Conservation (phyloP, 2,113 vertebrate species). For the Carassius carassius region DNA sequence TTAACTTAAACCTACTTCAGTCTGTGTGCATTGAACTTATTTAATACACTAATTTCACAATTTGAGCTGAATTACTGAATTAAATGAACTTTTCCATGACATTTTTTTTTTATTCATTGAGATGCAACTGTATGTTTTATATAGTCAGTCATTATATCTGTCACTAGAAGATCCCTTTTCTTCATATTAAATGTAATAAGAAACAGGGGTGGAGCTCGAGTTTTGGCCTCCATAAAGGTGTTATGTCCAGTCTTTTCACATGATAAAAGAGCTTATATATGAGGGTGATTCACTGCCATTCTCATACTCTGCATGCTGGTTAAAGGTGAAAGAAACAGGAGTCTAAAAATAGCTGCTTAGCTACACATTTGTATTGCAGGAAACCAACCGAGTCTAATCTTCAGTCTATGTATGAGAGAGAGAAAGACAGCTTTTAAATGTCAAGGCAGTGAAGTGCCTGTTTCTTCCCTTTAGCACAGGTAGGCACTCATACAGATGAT, state of each 20-base stretch:
- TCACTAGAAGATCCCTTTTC: not conserved
- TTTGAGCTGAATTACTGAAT: too few relatives aligned
- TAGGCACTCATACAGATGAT: not conserved
- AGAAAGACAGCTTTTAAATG: slow-evolving; percentile 59
- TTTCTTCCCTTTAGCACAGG: not conserved
- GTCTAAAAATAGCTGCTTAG: slow-evolving; percentile 43
- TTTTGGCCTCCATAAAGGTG: not conserved
- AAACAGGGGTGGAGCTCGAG: not conserved
- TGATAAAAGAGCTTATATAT: not conserved
- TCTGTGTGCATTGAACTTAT: too few relatives aligned
- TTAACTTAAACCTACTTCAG: too few relatives aligned
- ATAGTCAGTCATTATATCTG: not conserved
- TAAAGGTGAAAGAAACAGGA: not conserved
- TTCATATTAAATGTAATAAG: not conserved
- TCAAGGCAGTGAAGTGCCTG: slow-evolving; percentile 53
- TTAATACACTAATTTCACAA: too few relatives aligned
- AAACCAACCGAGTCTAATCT: slow-evolving; percentile 24
- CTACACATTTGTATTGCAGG: slow-evolving; percentile 53
- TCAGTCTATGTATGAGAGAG: not conserved
- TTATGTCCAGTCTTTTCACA: not conserved
- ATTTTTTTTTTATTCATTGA: too few relatives aligned
- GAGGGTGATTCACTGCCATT: not conserved
- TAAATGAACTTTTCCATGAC: too few relatives aligned
- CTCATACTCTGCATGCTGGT: not conserved
- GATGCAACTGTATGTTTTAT: not conserved